These are phyloP conservation scores for Siphamia tubifer DNA, from an alignment of 2,113 vertebrate genomes.

Conservation along the genomic window DNA sequence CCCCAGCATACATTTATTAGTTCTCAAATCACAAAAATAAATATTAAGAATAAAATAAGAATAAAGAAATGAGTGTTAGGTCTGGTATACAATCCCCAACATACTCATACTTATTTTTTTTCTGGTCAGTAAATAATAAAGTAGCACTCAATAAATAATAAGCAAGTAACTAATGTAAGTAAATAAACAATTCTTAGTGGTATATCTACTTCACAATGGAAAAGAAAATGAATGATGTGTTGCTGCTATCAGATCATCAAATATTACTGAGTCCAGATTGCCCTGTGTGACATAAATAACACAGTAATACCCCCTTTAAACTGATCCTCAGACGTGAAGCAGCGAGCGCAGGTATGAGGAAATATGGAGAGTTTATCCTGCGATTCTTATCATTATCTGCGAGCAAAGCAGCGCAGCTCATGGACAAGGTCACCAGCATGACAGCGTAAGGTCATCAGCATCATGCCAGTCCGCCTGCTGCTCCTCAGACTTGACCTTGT, in stretches of 20 bases:
- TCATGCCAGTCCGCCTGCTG: conserved; percentile 65
- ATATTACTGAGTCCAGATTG: conserved; percentile 6
- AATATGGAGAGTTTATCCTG: conserved; percentile 30
- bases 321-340: background rate
- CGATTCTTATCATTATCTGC: conserved; percentile 36
- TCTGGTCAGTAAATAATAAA: too few species aligned
- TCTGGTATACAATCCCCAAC: too few species aligned
- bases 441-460: conserved; percentile 55
- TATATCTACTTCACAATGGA: conserved; percentile 37
- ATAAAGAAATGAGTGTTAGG: too few species aligned
- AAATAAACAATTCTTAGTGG: conserved; percentile 36
- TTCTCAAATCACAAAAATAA: too few species aligned
- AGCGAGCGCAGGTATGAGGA: background rate
- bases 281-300: conserved; percentile 11
- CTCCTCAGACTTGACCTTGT: conserved; percentile 67
- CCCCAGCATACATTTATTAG: too few species aligned
- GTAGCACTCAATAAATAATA: too few species aligned
- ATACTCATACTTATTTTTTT: too few species aligned
- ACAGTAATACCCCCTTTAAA: background rate
- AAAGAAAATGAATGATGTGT: too few species aligned
- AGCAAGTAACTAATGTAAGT: background rate
- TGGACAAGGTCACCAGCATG: conserved; percentile 65
- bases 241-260: conserved; percentile 4
- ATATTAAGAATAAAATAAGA: too few species aligned
- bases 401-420: conserved; percentile 26